Conservation (phyloP, 1,140 invertebrate species). For the Drosophila asahinai region DNA sequence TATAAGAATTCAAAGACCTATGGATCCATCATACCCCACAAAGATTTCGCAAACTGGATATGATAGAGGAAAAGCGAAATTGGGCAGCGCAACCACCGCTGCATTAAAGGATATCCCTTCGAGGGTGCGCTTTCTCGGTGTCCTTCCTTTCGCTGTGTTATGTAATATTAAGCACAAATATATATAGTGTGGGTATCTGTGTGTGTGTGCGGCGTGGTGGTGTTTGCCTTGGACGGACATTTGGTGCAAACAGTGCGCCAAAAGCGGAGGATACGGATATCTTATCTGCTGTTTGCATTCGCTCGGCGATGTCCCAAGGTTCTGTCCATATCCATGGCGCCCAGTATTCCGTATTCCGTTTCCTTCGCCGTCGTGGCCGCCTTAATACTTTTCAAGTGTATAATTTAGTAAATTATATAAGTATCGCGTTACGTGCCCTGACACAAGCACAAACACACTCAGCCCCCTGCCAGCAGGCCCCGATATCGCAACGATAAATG, state of each 20-base stretch:
- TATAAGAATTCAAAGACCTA: neutral
- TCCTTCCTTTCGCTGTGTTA: slow-evolving; percentile 46
- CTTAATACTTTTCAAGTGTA: slow-evolving; percentile 83
- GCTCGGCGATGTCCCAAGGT: slow-evolving; percentile 64
- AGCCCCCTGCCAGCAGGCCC: slow-evolving; percentile 9
- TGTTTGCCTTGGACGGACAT: slow-evolving; percentile 72
- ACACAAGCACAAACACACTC: slow-evolving; percentile 50
- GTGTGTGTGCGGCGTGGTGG: slow-evolving; percentile 10
- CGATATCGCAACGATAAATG: slow-evolving; percentile 63
- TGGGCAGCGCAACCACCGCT: slow-evolving; percentile 22
- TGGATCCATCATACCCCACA: neutral
- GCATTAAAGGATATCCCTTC: slow-evolving; percentile 64
- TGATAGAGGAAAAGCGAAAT: neutral
- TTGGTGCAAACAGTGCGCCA: slow-evolving; percentile 74
- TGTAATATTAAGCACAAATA: slow-evolving; percentile 75
- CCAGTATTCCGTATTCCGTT: slow-evolving; percentile 45
- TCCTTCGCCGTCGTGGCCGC: slow-evolving; percentile 47
- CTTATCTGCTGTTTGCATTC: slow-evolving; percentile 83
- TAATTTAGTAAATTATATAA: slow-evolving; percentile 83
- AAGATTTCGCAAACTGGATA: neutral
- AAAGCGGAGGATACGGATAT: slow-evolving; percentile 79
- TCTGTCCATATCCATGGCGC: slow-evolving; percentile 45
- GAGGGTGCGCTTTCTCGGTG: slow-evolving; percentile 55
- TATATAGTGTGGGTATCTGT: slow-evolving; percentile 23
- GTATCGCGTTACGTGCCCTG: slow-evolving; percentile 73